Evolutionary conservation across 2,888 invertebrate species (phyloP).

Genomic region (Yponomeuta cagnagella): DNA sequence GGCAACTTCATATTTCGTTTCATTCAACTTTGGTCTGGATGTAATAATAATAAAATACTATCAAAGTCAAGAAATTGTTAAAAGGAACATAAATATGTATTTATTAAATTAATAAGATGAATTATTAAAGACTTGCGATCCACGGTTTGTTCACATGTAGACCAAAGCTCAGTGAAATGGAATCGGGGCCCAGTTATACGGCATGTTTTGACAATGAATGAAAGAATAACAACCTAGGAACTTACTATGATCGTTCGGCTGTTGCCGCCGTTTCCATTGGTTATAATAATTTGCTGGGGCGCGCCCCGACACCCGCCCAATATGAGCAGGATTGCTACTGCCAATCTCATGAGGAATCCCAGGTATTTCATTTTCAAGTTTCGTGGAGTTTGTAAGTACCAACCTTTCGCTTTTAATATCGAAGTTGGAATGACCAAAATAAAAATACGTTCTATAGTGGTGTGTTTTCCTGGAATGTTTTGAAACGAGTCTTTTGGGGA

Average conservation of each 20-base stretch:
- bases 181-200: no score
- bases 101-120: no score
- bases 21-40: no score
- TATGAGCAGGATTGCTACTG: conserved; percentile 28
- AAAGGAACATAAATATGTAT: no score
- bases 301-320: conserved; percentile 28
- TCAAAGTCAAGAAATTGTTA: no score
- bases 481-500: neutral
- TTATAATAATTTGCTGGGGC: conserved; percentile 24
- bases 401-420: neutral
- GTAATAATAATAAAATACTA: no score
- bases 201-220: no score
- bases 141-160: no score
- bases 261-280: neutral
- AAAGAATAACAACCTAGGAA: neutral
- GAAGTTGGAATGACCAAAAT: neutral
- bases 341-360: conserved; percentile 27
- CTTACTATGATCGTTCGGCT: neutral
- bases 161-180: no score
- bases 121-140: no score
- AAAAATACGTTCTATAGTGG: neutral
- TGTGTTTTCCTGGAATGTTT: neutral
- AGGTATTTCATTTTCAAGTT: conserved; percentile 33
- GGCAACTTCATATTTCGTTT: no score
- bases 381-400: neutral